Base-by-base conservation (phyloP, 2,888 invertebrate genomes). In the Eupithecia tripunctaria region DNA sequence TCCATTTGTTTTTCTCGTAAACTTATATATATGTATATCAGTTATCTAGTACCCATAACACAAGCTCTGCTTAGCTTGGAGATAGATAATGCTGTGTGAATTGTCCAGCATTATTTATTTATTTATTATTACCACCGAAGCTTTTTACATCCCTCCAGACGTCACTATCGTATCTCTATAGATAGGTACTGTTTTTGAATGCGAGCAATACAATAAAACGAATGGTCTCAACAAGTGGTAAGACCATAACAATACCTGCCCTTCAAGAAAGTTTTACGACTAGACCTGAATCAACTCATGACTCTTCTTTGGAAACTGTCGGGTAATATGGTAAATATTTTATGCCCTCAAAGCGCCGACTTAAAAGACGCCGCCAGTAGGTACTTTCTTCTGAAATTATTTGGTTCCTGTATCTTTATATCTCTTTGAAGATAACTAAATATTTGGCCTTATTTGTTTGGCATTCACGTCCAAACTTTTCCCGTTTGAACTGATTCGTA, bases 261-360 rank as follows among this genome's bases (percentile, higher is more conserved):
- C 27, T 78, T 69, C 77, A 75, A 83, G 87, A 88, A 88, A 86
- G 85, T 83, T 85, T 82, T 84, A 87, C 75, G 74, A 75, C 68
- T 59, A 38, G 36, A 75, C 73, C 83, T 83, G 82, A 82, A 80
- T 84, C 29, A 69, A 38, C 21, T 59, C 18, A 47, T 70, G 47
- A 70, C 67, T 74, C 59, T 74, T 68, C 60, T 68, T 73, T 71
- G 25, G 68, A 38, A 60, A 70, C 71, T 25, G 56, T 56, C 25
- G 21, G 14, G 41, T 27, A 68, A 70, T 83, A 82, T 85, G 84
- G 84, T 86, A 88, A 85, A 85, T 84, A 86, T 84, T 82, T 85
- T 84, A 84, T 83, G 79, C 79, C 68, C 80, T 65, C 70, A 82
- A 77, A 80, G 80, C 81, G 81, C 81, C 77, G 74, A 81, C 79